phyloP scores from a whole-genome alignment of 2,888 invertebrate species.

The Ochlodes sylvanus region DNA sequence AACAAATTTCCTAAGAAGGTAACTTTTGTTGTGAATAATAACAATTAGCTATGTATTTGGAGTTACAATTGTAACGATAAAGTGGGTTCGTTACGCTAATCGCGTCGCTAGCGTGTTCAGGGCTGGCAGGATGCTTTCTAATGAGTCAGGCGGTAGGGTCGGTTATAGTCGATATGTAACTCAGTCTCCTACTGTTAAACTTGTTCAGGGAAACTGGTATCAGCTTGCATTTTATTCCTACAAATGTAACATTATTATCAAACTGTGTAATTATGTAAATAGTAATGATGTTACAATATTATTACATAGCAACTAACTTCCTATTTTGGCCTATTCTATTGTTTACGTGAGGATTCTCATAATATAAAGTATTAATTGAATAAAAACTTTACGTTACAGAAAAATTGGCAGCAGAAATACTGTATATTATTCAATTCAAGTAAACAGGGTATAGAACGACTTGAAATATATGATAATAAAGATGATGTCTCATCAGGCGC shows the following conservation, averaged over 20 bases:
- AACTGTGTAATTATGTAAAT: not conserved
- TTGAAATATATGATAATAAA: constrained; percentile 93
- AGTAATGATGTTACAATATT: not conserved
- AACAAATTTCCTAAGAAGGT: constrained; percentile 92
- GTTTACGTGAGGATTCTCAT: too few species aligned
- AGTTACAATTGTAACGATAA: constrained; percentile 27
- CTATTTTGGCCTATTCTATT: not conserved
- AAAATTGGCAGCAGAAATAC: constrained; percentile 92
- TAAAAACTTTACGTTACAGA: constrained; percentile 78
- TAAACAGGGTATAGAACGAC: constrained; percentile 93
- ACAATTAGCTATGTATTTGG: constrained; percentile 23
- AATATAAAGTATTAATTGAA: constrained; percentile 5
- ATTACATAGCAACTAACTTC: not conserved
- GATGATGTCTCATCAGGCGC: constrained; percentile 87
- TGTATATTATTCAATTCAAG: constrained; percentile 92
- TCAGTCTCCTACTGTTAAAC: constrained; percentile 8
- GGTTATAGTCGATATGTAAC: constrained; percentile 10
- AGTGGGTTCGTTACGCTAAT: constrained; percentile 21
- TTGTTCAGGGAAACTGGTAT: not conserved
- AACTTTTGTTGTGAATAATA: constrained; percentile 43
- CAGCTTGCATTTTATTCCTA: not conserved
- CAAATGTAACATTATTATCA: not conserved
- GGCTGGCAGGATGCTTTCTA: constrained; percentile 45
- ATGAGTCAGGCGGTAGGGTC: constrained; percentile 44
- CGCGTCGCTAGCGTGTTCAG: constrained; percentile 18